Percentiles rank a stretch among this genome's conserved stretches.
Conservation (phyloP, 2,888 invertebrate species). For the Amphipoea oculea region DNA sequence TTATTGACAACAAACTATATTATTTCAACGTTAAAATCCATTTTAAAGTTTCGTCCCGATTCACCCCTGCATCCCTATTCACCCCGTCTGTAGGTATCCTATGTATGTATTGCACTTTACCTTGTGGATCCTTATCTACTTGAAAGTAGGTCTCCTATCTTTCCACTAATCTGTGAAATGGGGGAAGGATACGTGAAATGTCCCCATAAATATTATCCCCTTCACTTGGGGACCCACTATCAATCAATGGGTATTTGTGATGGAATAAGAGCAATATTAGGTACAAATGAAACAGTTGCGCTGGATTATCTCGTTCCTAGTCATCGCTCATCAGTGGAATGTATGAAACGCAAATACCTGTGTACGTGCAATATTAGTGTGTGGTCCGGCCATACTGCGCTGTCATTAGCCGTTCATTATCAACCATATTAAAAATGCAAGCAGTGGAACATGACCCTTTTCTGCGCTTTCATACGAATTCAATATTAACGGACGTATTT, state of each 20-base stretch:
- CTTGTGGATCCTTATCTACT: slow-evolving; percentile 1
- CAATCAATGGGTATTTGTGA: slow-evolving; percentile 46
- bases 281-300: slow-evolving; percentile 20
- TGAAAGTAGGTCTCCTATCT: slow-evolving; percentile 29
- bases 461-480: slow-evolving; percentile 4
- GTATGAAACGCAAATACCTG: slow-evolving; percentile 29
- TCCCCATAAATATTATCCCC: slow-evolving; percentile 29
- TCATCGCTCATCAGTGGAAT: slow-evolving; percentile 27
- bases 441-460: slow-evolving; percentile 7
- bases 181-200: slow-evolving; percentile 36
- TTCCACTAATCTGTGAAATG: slow-evolving; percentile 31
- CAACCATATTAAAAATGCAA: slow-evolving; percentile 43
- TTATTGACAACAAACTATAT: too few relatives aligned
- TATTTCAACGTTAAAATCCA: too few relatives aligned
- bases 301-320: slow-evolving; percentile 27
- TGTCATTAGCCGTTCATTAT: slow-evolving; percentile 39
- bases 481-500: slow-evolving; percentile 21
- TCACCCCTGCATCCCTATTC: too few relatives aligned
- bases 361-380: slow-evolving; percentile 21
- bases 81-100: neutral
- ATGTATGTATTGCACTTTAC: neutral
- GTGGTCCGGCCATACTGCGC: neutral
- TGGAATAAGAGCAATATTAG: slow-evolving; percentile 24
- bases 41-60: too few relatives aligned
- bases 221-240: slow-evolving; percentile 15